Conservation (phyloP, 2,888 invertebrate genomes). For the Tiphia femorata region DNA sequence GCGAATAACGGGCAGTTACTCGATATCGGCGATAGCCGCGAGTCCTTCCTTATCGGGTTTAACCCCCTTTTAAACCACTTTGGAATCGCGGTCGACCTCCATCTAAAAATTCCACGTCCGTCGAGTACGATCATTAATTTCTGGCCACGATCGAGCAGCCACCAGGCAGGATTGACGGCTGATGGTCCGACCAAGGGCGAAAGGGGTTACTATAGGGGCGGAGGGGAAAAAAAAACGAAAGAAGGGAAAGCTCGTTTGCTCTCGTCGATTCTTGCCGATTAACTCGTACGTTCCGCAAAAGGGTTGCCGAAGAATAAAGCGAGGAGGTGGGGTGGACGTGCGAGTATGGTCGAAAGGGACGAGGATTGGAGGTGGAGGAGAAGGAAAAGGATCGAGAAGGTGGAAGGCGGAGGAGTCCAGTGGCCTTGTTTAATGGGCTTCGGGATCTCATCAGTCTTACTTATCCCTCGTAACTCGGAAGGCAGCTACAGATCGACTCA, state of each 20-base stretch:
- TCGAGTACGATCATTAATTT: no score
- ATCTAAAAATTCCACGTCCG: no score
- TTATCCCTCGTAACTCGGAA: conserved; percentile 38
- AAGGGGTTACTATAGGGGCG: conserved; percentile 1
- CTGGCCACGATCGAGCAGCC: no score
- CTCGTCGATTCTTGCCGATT: conserved; percentile 33
- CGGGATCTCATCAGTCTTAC: conserved; percentile 50
- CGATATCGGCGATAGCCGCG: no score
- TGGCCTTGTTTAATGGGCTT: conserved; percentile 22
- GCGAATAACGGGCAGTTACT: no score
- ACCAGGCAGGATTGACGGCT: no score
- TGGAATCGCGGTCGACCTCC: no score
- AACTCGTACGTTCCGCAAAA: conserved; percentile 27
- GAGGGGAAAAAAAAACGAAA: neutral
- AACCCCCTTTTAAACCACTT: no score
- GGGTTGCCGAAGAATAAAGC: conserved; percentile 13
- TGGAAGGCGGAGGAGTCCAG: neutral
- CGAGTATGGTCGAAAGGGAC: no score
- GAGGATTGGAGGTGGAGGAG: neutral
- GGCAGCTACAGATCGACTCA: conserved; percentile 45
- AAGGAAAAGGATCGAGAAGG: neutral
- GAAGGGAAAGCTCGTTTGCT: conserved; percentile 1
- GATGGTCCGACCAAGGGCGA: no score
- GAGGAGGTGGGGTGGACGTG: conserved; percentile 5
- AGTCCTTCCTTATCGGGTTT: no score